A percentile compares a stretch with the other conserved stretches of the same genome.
phyloP scores from a whole-genome alignment of 1,140 invertebrate species.

The Pseudomyrmex concolor region DNA sequence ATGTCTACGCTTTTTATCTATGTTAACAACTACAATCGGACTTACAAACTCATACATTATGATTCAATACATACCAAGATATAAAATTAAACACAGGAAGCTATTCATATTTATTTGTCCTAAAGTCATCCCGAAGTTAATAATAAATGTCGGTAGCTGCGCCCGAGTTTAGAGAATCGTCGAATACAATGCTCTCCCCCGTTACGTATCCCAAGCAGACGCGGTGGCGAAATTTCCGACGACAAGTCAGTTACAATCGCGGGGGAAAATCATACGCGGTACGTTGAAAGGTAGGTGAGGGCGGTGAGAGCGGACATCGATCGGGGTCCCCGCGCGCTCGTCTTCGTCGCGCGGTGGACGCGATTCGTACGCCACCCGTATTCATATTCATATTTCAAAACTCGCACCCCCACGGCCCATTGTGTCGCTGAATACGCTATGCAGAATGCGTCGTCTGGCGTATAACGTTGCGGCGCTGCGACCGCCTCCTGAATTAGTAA shows the following conservation, averaged over 20 bases:
- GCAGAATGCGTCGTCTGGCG: constrained; percentile 77
- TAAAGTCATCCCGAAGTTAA: background rate
- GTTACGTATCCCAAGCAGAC: background rate
- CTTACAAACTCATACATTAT: background rate
- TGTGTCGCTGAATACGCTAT: constrained; percentile 78
- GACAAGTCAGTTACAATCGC: constrained; percentile 35
- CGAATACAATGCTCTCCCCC: background rate
- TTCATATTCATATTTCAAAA: constrained; percentile 81
- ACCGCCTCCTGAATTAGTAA: constrained; percentile 81
- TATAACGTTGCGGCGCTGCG: constrained; percentile 76
- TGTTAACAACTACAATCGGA: background rate
- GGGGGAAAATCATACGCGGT: constrained; percentile 26
- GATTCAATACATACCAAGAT: background rate
- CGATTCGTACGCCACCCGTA: constrained; percentile 69
- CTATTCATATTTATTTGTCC: background rate
- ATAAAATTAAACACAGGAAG: background rate
- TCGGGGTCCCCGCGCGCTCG: constrained; percentile 58
- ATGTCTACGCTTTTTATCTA: background rate
- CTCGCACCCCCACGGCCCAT: constrained; percentile 77
- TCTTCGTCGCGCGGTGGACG: constrained; percentile 69
- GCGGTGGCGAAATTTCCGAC: constrained; percentile 1
- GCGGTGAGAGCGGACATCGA: constrained; percentile 67
- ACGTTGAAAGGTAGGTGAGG: constrained; percentile 17
- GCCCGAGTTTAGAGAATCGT: constrained; percentile 3
- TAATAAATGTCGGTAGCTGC: background rate